Evolutionary conservation across 92 coral and sea anemone species (phyloP).

Genomic region (Diadumene lineata): DNA sequence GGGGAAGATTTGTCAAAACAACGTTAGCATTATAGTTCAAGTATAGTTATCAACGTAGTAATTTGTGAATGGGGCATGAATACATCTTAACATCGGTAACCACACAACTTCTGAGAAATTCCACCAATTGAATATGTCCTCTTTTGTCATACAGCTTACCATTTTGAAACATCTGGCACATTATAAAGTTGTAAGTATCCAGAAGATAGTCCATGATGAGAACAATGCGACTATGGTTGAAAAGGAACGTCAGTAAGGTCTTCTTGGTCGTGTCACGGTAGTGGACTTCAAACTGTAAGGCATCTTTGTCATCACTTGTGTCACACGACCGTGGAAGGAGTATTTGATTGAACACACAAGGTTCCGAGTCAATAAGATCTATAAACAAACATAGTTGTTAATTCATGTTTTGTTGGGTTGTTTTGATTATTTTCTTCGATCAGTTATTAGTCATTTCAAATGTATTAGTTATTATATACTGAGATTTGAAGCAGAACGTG

Average conservation of each 20-base stretch:
- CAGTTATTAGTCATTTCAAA: no score
- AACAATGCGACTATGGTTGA: slow-evolving; percentile 93
- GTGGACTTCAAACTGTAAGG: slow-evolving; percentile 94
- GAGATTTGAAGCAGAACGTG: no score
- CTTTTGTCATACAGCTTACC: slow-evolving; percentile 13
- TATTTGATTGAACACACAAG: slow-evolving; percentile 81
- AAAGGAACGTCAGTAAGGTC: slow-evolving; percentile 81
- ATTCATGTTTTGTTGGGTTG: no score
- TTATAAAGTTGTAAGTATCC: slow-evolving; percentile 94
- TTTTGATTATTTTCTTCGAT: no score
- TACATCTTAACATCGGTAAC: no score
- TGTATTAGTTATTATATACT: no score
- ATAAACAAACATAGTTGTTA: not conserved
- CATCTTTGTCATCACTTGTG: slow-evolving; percentile 44
- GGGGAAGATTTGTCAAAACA: no score
- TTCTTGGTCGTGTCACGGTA: slow-evolving; percentile 81
- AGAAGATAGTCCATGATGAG: slow-evolving; percentile 85
- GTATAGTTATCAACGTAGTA: no score
- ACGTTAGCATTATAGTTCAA: no score
- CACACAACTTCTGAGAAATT: no score
- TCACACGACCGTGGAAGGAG: slow-evolving; percentile 66
- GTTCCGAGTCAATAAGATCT: slow-evolving; percentile 70
- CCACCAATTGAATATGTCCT: no score
- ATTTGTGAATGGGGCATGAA: no score
- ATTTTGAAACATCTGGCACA: slow-evolving; percentile 80